These are phyloP conservation scores for Typhlichthys eigenmanni DNA, from an alignment of 2,797 vertebrate species.

Conservation along the genomic window DNA sequence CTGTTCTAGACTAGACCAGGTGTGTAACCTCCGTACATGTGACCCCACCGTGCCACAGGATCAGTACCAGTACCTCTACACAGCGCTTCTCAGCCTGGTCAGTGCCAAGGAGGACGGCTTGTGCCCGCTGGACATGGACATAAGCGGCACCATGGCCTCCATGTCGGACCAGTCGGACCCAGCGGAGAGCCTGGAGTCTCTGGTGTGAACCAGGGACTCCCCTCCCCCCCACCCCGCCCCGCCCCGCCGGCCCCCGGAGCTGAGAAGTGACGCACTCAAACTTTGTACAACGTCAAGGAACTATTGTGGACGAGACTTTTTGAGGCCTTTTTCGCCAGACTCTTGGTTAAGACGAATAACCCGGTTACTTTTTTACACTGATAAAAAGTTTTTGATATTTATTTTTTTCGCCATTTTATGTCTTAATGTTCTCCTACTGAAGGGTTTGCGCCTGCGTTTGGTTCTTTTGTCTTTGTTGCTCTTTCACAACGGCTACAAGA, in stretches of 20 bases:
- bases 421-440: slow-evolving; percentile 99
- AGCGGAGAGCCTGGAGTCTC: slow-evolving; percentile 91
- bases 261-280: slow-evolving; percentile 78
- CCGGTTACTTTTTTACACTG: slow-evolving; percentile 99
- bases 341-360: slow-evolving; percentile 95
- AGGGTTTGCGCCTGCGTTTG: slow-evolving; percentile 91
- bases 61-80: slow-evolving; percentile 94
- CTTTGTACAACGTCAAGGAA: slow-evolving; percentile 90
- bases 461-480: slow-evolving; percentile 6
- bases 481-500: slow-evolving; percentile 84
- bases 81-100: slow-evolving; percentile 92
- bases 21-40: too few relatives aligned
- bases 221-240: not conserved
- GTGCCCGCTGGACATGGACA: slow-evolving; percentile 82
- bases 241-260: slow-evolving; percentile 2
- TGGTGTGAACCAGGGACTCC: slow-evolving; percentile 77
- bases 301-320: slow-evolving; percentile 88
- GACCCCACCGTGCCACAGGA: slow-evolving; percentile 75
- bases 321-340: slow-evolving; percentile 99
- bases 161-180: slow-evolving; percentile 86
- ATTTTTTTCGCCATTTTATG: slow-evolving; percentile 98
- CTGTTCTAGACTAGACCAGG: too few relatives aligned
- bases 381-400: slow-evolving; percentile 99
- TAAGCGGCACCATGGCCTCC: slow-evolving; percentile 83
- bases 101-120: slow-evolving; percentile 87